A percentile compares a stretch with the other conserved stretches of the same genome.
phyloP scores from a whole-genome alignment of 1,140 invertebrate genomes.

The Rhopalosiphum maidis region DNA sequence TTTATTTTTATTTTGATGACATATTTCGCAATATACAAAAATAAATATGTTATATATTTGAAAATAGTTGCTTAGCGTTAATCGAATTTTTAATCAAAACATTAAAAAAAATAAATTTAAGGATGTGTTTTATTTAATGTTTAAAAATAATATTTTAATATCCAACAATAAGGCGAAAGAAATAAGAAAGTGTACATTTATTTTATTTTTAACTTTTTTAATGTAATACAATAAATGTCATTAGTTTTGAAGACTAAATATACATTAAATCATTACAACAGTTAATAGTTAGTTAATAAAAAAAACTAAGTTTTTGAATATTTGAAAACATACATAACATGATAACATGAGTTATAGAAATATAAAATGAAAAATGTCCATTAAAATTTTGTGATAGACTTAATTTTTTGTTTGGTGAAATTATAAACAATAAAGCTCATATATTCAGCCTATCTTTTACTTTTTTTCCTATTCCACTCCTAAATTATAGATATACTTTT shows the following conservation, averaged over 20 bases:
- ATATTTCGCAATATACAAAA: not conserved
- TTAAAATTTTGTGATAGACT: not conserved
- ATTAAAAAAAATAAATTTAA: not conserved
- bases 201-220: not conserved
- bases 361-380: not conserved
- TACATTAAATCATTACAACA: not conserved
- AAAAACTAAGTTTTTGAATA: not conserved
- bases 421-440: not conserved
- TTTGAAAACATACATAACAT: too few relatives aligned
- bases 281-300: not conserved
- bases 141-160: not conserved
- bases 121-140: not conserved
- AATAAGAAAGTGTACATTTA: too few relatives aligned
- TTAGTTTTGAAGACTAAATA: not conserved
- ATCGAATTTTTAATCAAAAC: not conserved
- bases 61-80: not conserved
- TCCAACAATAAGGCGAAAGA: too few relatives aligned
- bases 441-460: not conserved
- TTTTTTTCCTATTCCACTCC: not conserved
- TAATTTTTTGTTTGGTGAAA: not conserved
- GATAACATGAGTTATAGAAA: too few relatives aligned
- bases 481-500: conserved; percentile 2
- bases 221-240: not conserved
- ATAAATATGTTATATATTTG: not conserved
- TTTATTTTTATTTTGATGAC: not conserved